These are phyloP conservation scores for Brachionichthys hirsutus DNA, from an alignment of 2,113 vertebrate species.

Conservation along the genomic window DNA sequence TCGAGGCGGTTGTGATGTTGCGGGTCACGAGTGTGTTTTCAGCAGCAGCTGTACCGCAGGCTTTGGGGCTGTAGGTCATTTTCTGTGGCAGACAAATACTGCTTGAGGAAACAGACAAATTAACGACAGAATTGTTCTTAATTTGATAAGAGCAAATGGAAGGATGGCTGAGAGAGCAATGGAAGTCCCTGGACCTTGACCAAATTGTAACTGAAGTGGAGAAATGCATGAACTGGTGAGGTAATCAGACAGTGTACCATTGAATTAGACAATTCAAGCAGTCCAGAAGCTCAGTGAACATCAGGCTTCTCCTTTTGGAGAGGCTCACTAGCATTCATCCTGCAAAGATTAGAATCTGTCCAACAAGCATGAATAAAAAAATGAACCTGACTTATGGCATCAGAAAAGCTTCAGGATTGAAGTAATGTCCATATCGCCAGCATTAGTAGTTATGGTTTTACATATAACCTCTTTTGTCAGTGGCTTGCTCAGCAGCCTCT, in stretches of 20 bases:
- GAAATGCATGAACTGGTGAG: slow-evolving; percentile 29
- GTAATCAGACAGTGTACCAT: slow-evolving; percentile 31
- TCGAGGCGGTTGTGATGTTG: slow-evolving; percentile 24
- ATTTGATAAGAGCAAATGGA: slow-evolving; percentile 24
- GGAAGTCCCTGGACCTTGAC: slow-evolving; percentile 26
- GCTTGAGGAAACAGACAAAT: no score
- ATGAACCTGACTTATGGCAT: no score
- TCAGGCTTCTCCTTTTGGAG: not conserved
- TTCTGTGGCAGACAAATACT: not conserved
- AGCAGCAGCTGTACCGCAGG: slow-evolving; percentile 8
- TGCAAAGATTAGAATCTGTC: no score
- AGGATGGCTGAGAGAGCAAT: slow-evolving; percentile 41
- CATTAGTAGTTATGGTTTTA: no score
- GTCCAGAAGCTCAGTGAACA: slow-evolving; percentile 18
- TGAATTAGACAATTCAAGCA: slow-evolving; percentile 26
- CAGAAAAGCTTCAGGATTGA: no score
- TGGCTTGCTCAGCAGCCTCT: no score
- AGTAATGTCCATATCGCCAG: no score
- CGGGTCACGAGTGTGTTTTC: slow-evolving; percentile 8
- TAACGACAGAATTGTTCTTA: no score
- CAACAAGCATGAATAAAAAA: no score
- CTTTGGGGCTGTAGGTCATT: slow-evolving; percentile 1
- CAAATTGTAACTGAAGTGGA: slow-evolving; percentile 33
- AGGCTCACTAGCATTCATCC: no score
- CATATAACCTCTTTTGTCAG: no score